These are phyloP conservation scores for Psilanteris sp. DNA, from an alignment of 1,140 invertebrate species.

Conservation along the genomic window DNA sequence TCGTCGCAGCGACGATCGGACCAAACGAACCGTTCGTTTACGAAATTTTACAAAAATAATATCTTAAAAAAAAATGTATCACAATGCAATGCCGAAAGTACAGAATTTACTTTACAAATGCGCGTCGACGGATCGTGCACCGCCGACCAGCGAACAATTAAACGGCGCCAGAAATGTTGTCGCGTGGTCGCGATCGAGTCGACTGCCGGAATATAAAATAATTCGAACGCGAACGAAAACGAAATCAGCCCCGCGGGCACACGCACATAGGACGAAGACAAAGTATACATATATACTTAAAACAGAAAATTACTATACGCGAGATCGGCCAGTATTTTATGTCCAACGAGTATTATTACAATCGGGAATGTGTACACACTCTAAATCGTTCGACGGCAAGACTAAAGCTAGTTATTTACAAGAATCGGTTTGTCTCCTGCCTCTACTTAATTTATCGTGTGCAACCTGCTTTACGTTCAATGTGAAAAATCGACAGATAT, in stretches of 20 bases:
- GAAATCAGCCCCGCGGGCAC: constrained; percentile 42
- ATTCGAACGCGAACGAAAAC: constrained; percentile 57
- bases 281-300: constrained; percentile 63
- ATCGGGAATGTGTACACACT: constrained; percentile 63
- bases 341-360: constrained; percentile 67
- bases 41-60: constrained; percentile 45
- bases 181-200: too few species aligned
- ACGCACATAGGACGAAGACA: constrained; percentile 32
- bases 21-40: too few species aligned
- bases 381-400: constrained; percentile 66
- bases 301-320: constrained; percentile 61
- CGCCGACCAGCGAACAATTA: too few species aligned
- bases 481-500: constrained; percentile 64
- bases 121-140: too few species aligned
- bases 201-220: constrained; percentile 22
- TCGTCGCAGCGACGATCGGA: too few species aligned
- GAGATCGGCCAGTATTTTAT: constrained; percentile 65
- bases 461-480: constrained; percentile 57
- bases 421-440: constrained; percentile 65
- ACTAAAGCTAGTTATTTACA: constrained; percentile 70
- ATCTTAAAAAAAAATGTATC: constrained; percentile 10
- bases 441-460: constrained; percentile 60
- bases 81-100: too few species aligned
- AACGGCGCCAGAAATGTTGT: too few species aligned
- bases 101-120: too few species aligned